phyloP scores from a whole-genome alignment of 1,140 invertebrate genomes.

The Caenorhabditis inopinata region DNA sequence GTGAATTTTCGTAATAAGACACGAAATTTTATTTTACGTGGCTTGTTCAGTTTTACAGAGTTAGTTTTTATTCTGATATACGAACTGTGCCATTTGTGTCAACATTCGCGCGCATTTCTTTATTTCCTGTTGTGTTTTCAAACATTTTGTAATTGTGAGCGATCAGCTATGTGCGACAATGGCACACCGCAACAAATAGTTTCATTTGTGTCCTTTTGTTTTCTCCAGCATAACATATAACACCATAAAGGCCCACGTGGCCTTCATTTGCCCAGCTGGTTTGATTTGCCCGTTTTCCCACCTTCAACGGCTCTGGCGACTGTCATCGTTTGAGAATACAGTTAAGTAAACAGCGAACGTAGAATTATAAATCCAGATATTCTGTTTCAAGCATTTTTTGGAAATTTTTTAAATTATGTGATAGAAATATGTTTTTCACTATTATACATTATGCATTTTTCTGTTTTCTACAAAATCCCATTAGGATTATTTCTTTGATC shows the following conservation, averaged over 20 bases:
- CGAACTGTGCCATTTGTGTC: background rate
- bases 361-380: no score
- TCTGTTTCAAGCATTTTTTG: no score
- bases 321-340: no score
- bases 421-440: no score
- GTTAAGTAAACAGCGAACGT: no score
- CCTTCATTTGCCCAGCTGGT: background rate
- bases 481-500: no score
- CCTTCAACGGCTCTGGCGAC: no score
- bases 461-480: no score
- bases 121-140: slow-evolving; percentile 8
- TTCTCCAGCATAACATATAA: background rate
- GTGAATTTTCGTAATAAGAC: no score
- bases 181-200: slow-evolving; percentile 8
- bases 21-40: no score
- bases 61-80: background rate
- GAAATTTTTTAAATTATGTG: no score
- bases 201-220: slow-evolving; percentile 16
- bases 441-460: no score
- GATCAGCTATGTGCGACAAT: background rate
- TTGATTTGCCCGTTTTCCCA: background rate
- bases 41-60: background rate
- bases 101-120: background rate
- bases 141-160: slow-evolving; percentile 2
- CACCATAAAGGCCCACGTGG: slow-evolving; percentile 24